These are phyloP conservation scores for Mellilla xanthometata DNA, from an alignment of 2,888 invertebrate genomes.

Conservation along the genomic window DNA sequence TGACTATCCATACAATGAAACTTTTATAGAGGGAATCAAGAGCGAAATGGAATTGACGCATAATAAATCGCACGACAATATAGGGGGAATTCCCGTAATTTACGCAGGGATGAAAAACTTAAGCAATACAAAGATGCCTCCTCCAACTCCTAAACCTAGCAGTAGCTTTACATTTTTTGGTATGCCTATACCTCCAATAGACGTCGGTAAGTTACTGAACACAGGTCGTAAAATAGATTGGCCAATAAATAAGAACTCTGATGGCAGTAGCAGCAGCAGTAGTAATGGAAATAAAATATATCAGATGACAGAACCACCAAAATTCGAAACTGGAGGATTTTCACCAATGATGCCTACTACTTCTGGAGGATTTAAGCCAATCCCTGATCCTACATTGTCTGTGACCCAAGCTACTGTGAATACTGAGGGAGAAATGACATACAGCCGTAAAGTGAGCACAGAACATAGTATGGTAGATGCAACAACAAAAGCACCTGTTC, in stretches of 20 bases:
- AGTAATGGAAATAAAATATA: conserved; percentile 51
- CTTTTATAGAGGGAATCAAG: conserved; percentile 63
- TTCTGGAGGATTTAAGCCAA: conserved; percentile 88
- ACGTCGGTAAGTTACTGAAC: conserved; percentile 85
- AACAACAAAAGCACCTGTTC: conserved; percentile 49
- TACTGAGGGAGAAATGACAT: conserved; percentile 39
- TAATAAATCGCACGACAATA: conserved; percentile 67
- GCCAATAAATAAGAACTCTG: conserved; percentile 62
- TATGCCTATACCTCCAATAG: conserved; percentile 89
- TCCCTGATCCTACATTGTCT: conserved; percentile 68
- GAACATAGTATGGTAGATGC: conserved; percentile 43
- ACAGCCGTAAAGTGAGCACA: conserved; percentile 45
- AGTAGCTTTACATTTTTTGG: conserved; percentile 93
- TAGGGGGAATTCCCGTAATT: conserved; percentile 83
- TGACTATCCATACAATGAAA: conserved; percentile 88
- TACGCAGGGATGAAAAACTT: conserved; percentile 60
- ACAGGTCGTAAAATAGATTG: conserved; percentile 74
- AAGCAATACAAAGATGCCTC: conserved; percentile 51
- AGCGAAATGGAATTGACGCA: conserved; percentile 53
- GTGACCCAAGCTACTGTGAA: conserved; percentile 43
- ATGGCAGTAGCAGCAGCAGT: conserved; percentile 33
- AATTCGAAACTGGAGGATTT: conserved; percentile 90
- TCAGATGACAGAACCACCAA: conserved; percentile 75
- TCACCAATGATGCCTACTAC: conserved; percentile 88
- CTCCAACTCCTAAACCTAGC: conserved; percentile 64